A percentile compares a stretch with the other conserved stretches of the same genome.
Evolutionary conservation across 2,888 invertebrate species (phyloP).

Genomic region (Pardosa pseudoannulata): DNA sequence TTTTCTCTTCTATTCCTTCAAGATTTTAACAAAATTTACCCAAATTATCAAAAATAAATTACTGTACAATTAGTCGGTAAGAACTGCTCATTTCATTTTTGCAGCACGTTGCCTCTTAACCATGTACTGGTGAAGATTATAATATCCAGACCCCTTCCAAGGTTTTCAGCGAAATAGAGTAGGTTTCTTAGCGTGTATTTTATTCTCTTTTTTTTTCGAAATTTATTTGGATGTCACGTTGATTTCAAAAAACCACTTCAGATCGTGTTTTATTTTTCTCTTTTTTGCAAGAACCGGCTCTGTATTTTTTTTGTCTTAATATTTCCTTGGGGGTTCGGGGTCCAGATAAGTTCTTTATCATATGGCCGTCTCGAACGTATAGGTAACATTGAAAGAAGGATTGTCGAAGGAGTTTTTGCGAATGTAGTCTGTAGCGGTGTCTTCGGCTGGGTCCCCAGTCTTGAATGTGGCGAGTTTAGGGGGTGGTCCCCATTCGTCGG

Average conservation of each 20-base stretch:
- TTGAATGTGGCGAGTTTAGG: constrained; percentile 69
- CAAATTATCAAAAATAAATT: too few species aligned
- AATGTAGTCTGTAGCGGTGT: constrained; percentile 66
- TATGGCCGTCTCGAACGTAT: constrained; percentile 74
- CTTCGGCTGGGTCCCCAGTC: constrained; percentile 64
- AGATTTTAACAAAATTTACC: too few species aligned
- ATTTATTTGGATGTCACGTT: too few species aligned
- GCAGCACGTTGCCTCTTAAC: background rate
- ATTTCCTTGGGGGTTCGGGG: background rate
- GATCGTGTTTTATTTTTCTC: too few species aligned
- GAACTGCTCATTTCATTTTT: too few species aligned
- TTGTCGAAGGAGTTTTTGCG: constrained; percentile 74
- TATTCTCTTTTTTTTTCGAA: too few species aligned
- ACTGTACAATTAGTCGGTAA: too few species aligned
- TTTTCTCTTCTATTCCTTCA: too few species aligned
- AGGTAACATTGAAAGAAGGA: constrained; percentile 74
- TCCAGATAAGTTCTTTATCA: constrained; percentile 59
- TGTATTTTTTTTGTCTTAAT: too few species aligned
- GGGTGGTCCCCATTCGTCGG: constrained; percentile 84
- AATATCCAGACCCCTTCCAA: background rate
- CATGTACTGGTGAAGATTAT: background rate
- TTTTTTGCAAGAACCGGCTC: background rate
- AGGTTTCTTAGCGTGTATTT: background rate
- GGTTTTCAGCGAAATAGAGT: background rate
- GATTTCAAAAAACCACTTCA: background rate